phyloP scores from a whole-genome alignment of 2,888 invertebrate species.

The Plusia festucae region DNA sequence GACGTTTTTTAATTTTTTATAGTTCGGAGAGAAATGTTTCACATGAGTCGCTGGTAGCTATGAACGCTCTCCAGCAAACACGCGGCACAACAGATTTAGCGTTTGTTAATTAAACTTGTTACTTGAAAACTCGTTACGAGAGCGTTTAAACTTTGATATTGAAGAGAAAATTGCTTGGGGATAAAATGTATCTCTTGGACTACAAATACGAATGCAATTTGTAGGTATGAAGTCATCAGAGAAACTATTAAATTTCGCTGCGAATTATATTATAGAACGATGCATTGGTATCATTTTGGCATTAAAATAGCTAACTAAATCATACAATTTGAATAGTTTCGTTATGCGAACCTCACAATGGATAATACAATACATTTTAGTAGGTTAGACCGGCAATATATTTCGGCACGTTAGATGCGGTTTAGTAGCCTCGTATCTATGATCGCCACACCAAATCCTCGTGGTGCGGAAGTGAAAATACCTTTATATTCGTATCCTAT shows the following conservation, averaged over 20 bases:
- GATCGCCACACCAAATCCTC: conserved; percentile 47
- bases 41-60: conserved; percentile 29
- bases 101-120: conserved; percentile 56
- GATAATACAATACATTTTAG: conserved; percentile 13
- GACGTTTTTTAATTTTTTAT: too few species aligned
- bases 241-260: background rate
- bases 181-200: conserved; percentile 34
- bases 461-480: conserved; percentile 67
- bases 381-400: conserved; percentile 21
- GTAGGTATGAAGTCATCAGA: conserved; percentile 2
- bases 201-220: conserved; percentile 14
- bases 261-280: background rate
- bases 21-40: too few species aligned
- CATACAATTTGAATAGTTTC: background rate
- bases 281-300: background rate
- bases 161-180: conserved; percentile 38
- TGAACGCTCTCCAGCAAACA: conserved; percentile 25
- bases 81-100: conserved; percentile 48
- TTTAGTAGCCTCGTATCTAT: conserved; percentile 30
- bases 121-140: conserved; percentile 52
- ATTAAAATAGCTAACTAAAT: conserved; percentile 5
- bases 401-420: conserved; percentile 25
- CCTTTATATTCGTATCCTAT: conserved; percentile 62
- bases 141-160: conserved; percentile 48
- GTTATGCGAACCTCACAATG: conserved; percentile 17